Base-by-base conservation (phyloP, 2,797 vertebrate genomes). In the Dipus sagitta region DNA sequence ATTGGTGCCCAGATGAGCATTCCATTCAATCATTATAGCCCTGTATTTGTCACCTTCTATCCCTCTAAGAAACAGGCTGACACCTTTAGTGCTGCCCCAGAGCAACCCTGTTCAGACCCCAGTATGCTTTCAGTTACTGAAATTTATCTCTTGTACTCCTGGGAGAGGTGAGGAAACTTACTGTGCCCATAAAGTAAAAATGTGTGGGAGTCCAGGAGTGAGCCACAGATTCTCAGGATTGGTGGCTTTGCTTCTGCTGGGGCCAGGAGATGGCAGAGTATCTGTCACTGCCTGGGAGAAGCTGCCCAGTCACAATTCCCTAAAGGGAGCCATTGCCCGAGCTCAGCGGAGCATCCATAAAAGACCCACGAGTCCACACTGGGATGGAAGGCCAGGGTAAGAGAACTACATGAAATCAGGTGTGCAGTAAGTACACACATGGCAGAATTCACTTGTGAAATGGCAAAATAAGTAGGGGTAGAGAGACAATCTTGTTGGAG, bases 181-280 rank as follows among this genome's bases (percentile, higher is more conserved):
- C 47, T 20, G 2, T 0, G 52, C 21, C 79, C 14, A 6, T 12
- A 4, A 18, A 62, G 9, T 12, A 38, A 78, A 20, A 8, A 3
- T 4, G 9, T 0, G 24, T 0, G 20, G 2, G 24, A 18, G 26
- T 15, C 58, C 38, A 5, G 7, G 4, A 2, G 11, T 3, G 3
- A 38, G 62, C 3, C 2, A 12, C 2, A 2, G 26, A 28, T 4
- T 13, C 8, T 14, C 6, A 23, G 67, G 24, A 58, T 4, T 20
- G 4, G 2, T 2, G 17, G 47, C 6, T 17, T 42, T 52, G 20
- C 2, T 70, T 72, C 17, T 2, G 32, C 13, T 7, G 2, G 4
- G 21, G 3, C 6, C 42, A 3, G 82, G 20, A 15, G 24, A 5
- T 52, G n/a, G 42, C 71, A 14, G 23, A 11, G 20, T 24, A 23